Evolutionary conservation across 53 echinoderm and acorn worm genomes (phyloP).

Genomic region (Apostichopus leukothele): DNA sequence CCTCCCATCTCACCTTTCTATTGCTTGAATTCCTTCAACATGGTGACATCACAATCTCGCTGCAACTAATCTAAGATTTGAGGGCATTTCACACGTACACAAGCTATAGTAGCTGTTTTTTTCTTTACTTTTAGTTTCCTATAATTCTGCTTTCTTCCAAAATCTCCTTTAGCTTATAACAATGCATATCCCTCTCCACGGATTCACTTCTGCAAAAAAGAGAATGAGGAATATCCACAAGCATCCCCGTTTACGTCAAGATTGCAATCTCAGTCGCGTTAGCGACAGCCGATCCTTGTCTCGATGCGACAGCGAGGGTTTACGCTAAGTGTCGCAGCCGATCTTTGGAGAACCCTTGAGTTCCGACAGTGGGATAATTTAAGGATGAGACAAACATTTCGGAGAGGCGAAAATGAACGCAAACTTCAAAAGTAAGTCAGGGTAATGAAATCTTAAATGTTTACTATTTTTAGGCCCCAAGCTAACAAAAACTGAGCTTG

Average conservation of each 20-base stretch:
- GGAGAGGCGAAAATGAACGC: background rate
- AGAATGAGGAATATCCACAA: background rate
- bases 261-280: conserved; percentile 24
- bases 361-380: conserved; percentile 9
- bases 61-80: no score
- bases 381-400: conserved; percentile 6
- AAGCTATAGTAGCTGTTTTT: no score
- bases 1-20: no score
- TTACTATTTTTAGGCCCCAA: background rate
- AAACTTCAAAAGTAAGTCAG: background rate
- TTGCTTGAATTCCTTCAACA: no score
- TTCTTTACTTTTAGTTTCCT: no score
- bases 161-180: no score
- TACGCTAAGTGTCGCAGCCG: background rate
- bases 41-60: no score
- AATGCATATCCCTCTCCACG: no score
- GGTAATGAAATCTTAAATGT: conserved; percentile 15
- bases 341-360: conserved; percentile 33
- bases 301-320: conserved; percentile 10
- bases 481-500: background rate
- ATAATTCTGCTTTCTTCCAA: no score
- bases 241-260: conserved; percentile 27
- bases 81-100: no score
- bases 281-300: background rate
- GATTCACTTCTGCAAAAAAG: background rate